A percentile compares a stretch with the other conserved stretches of the same genome.
Conservation (phyloP, 2,113 vertebrate species). For the Nibea albiflora region DNA sequence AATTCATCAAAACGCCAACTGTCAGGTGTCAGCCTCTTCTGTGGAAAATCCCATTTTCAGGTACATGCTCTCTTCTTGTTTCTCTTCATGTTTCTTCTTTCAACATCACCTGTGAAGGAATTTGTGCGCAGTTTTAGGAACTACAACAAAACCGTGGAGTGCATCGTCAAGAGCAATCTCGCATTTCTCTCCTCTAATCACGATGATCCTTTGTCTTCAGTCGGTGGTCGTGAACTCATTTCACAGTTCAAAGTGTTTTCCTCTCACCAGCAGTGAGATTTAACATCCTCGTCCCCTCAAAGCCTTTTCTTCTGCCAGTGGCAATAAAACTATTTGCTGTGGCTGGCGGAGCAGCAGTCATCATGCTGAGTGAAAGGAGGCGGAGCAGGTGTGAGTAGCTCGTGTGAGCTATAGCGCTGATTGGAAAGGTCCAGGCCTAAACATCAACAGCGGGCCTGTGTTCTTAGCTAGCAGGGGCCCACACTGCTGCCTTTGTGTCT, state of each 20-base stretch:
- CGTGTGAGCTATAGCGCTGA: slow-evolving; percentile 38
- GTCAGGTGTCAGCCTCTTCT: neutral
- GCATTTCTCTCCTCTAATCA: neutral
- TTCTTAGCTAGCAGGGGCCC: slow-evolving; percentile 55
- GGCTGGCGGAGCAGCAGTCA: slow-evolving; percentile 30
- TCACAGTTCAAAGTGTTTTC: slow-evolving; percentile 1
- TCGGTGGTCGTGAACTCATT: neutral
- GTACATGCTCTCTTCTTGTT: neutral
- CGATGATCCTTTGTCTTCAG: neutral
- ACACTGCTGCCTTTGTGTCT: slow-evolving; percentile 79
- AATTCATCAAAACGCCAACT: neutral
- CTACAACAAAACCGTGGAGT: neutral
- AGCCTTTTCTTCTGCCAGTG: neutral
- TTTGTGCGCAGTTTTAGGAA: neutral
- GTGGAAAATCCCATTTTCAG: no score
- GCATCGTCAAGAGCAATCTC: neutral
- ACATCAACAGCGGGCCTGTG: slow-evolving; percentile 75
- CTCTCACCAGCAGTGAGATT: slow-evolving; percentile 4
- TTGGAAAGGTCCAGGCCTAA: slow-evolving; percentile 44
- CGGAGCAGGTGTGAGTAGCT: slow-evolving; percentile 30
- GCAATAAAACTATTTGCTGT: neutral
- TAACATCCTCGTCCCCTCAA: neutral
- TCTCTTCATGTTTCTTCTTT: neutral
- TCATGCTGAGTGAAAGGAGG: slow-evolving; percentile 49
- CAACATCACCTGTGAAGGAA: neutral